Evolutionary conservation across 2,797 vertebrate genomes (phyloP), one percentile per base, ranked within the genome.

Genomic region (Anabas testudineus): DNA sequence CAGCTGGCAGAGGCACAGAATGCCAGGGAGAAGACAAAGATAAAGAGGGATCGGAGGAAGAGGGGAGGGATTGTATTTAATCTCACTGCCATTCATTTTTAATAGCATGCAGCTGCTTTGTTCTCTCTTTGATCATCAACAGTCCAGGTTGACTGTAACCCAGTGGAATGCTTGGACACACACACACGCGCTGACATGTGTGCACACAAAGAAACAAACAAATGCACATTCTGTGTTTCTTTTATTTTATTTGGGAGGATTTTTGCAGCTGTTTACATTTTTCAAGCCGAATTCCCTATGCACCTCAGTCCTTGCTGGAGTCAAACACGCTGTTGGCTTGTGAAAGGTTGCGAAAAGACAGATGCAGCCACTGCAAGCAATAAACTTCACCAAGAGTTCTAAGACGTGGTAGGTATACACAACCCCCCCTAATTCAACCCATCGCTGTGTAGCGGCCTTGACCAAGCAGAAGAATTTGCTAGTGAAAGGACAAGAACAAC

Each of bases 61-160:
- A 85, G 56, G 71, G 78, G 67, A 86, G 76, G 76, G 80, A 82
- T 82, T 83, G 79, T 79, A 81, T 86, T 90, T 90, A 87, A 90
- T 91, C 81, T 90, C 71, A 55, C 57, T 45, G 79, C 82, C 77
- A 92, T 90, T 92, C 93, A 90, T 89, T 94, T 94, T 94, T 93
- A 94, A 91, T 93, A 94, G 89, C 80, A 83, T 67, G 74, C 91
- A 79, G 79, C 91, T 93, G 84, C 85, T 91, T 84, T 77, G 88
- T 92, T 89, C 87, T 93, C 85, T 81, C 87, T 95, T 90, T 93
- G 90, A 94, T 90, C 78, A 80, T 82, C 83, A 71, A 84, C 85
- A 81, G 87, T 77, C 86, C 87, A 94, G 91, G 92, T 92, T 92
- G 93, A 90, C 87, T 86, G 76, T 73, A 71, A 85, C 81, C 67